These are phyloP conservation scores for Trachelus iudaicus DNA, from an alignment of 2,888 invertebrate species.

Conservation along the genomic window DNA sequence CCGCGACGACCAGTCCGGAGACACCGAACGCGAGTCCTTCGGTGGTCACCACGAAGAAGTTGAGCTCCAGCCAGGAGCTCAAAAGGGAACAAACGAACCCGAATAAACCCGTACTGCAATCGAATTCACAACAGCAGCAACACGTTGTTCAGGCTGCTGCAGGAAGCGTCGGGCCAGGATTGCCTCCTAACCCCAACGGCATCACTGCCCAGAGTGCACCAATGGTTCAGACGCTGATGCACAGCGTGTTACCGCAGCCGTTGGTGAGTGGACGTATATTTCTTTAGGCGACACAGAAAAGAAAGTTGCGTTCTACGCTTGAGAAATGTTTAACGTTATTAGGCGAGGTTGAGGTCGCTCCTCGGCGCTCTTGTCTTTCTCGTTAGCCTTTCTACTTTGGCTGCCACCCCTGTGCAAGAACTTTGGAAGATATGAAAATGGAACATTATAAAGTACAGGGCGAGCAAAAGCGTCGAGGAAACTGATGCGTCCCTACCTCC, in stretches of 20 bases:
- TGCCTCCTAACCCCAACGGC: conserved; percentile 55
- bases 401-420: neutral
- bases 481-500: neutral
- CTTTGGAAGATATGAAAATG: neutral
- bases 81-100: conserved; percentile 47
- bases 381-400: neutral
- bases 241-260: conserved; percentile 62
- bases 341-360: neutral
- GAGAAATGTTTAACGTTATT: neutral
- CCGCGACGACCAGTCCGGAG: conserved; percentile 53
- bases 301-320: neutral
- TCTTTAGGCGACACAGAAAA: neutral
- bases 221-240: conserved; percentile 62
- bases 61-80: conserved; percentile 46
- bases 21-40: conserved; percentile 47
- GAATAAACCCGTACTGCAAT: conserved; percentile 6
- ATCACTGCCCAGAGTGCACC: conserved; percentile 54
- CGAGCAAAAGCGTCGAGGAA: neutral
- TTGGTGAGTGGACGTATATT: conserved; percentile 48
- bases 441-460: neutral
- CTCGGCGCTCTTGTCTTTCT: neutral
- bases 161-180: conserved; percentile 50
- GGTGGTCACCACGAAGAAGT: conserved; percentile 46
- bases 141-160: conserved; percentile 45
- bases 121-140: conserved; percentile 27